A percentile compares a stretch with the other conserved stretches of the same genome.
Conservation (phyloP, 1,140 invertebrate species). For the Planococcus citri region DNA sequence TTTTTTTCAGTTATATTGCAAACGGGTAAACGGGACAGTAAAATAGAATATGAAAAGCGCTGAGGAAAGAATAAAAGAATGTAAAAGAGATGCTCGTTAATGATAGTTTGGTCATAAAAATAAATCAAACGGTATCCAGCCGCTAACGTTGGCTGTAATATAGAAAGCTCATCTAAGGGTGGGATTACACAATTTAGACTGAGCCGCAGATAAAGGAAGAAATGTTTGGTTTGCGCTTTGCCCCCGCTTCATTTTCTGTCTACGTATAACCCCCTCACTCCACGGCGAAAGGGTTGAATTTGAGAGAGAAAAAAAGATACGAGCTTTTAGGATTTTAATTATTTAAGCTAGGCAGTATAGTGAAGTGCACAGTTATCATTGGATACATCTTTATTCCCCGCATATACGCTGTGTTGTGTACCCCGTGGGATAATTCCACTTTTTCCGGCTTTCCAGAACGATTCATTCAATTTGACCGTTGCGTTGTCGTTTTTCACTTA, state of each 20-base stretch:
- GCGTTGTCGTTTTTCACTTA: slow-evolving; percentile 12
- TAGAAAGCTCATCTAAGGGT: slow-evolving; percentile 15
- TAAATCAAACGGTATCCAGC: slow-evolving; percentile 20
- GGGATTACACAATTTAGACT: slow-evolving; percentile 19
- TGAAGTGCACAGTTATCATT: slow-evolving; percentile 19
- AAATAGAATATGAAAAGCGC: slow-evolving; percentile 14
- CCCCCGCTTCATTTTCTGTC: background rate
- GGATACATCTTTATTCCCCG: slow-evolving; percentile 10
- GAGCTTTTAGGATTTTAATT: slow-evolving; percentile 18
- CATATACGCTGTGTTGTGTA: background rate
- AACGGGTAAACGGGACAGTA: background rate
- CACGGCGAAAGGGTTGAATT: slow-evolving; percentile 11
- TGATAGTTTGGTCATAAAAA: slow-evolving; percentile 20
- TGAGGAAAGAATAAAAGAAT: slow-evolving; percentile 19
- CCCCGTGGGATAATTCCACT: slow-evolving; percentile 11
- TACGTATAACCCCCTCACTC: background rate
- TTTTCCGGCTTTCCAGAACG: slow-evolving; percentile 10
- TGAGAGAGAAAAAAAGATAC: slow-evolving; percentile 11
- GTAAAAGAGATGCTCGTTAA: slow-evolving; percentile 20
- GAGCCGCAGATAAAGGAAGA: slow-evolving; percentile 17
- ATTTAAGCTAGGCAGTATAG: slow-evolving; percentile 20
- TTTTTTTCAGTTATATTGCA: background rate
- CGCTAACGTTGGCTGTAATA: slow-evolving; percentile 12
- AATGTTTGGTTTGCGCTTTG: slow-evolving; percentile 18
- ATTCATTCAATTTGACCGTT: slow-evolving; percentile 15